A percentile compares a stretch with the other conserved stretches of the same genome.
Evolutionary conservation across 2,797 vertebrate species (phyloP).

Genomic region (Muscicapa comitata): DNA sequence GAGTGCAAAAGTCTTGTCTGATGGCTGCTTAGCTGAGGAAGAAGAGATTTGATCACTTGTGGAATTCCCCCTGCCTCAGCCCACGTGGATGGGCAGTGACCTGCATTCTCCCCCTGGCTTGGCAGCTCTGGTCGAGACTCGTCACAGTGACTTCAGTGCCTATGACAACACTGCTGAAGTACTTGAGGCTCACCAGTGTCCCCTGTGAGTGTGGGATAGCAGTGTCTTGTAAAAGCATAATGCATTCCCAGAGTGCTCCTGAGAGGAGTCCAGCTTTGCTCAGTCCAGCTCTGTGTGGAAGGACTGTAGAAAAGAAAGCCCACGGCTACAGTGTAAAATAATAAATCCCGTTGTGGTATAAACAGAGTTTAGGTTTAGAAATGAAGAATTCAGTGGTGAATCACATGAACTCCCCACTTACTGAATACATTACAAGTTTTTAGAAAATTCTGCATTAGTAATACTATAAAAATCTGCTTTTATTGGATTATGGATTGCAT

Average conservation of each 20-base stretch:
- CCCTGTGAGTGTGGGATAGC: background rate
- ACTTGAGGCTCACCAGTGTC: background rate
- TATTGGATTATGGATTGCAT: background rate
- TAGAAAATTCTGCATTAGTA: background rate
- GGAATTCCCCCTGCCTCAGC: background rate
- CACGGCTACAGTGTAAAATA: rapidly evolving
- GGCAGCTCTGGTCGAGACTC: background rate
- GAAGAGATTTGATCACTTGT: background rate
- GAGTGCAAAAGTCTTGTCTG: background rate
- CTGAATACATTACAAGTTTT: background rate
- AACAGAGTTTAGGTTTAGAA: background rate
- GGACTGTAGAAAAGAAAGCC: background rate
- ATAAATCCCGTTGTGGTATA: background rate
- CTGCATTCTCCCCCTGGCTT: rapidly evolving
- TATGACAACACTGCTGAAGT: background rate
- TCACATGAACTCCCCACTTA: background rate
- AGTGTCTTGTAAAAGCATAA: background rate
- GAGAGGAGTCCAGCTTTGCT: background rate
- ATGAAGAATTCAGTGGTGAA: background rate
- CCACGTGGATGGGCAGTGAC: background rate
- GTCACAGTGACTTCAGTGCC: background rate
- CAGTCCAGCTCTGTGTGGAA: background rate
- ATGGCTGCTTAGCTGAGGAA: background rate
- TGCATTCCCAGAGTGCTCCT: background rate
- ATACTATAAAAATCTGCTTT: background rate